Conservation (phyloP, 2,113 vertebrate species). For the Petrocephalus zakoni region DNA sequence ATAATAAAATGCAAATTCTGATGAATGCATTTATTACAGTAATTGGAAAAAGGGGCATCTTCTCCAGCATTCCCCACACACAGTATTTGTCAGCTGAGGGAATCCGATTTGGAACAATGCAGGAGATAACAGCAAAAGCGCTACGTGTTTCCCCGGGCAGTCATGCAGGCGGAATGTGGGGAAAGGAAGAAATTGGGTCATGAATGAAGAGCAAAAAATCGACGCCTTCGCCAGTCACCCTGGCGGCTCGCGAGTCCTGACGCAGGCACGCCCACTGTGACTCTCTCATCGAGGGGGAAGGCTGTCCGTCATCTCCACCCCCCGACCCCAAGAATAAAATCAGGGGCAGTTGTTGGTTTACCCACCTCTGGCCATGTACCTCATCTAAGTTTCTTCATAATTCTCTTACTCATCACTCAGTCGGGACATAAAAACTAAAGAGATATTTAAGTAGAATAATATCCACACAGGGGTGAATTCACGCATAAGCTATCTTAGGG, state of each 20-base stretch:
- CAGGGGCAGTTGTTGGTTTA: neutral
- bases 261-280: neutral
- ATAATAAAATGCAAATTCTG: neutral
- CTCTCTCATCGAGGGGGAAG: neutral
- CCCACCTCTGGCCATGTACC: neutral
- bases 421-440: neutral
- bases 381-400: neutral
- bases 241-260: too few relatives aligned
- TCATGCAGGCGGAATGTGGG: neutral
- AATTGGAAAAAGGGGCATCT: slow-evolving; percentile 10
- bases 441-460: neutral
- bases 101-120: neutral
- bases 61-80: neutral
- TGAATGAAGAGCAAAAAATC: neutral
- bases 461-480: neutral
- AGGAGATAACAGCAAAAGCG: neutral
- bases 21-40: neutral
- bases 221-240: neutral
- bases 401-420: neutral
- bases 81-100: neutral
- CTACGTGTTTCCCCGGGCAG: neutral
- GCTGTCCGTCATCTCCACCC: neutral
- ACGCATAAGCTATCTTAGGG: neutral
- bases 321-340: neutral
- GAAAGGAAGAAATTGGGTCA: slow-evolving; percentile 4